Evolutionary conservation across 2,888 invertebrate genomes (phyloP).

Genomic region (Scotopteryx bipunctaria): DNA sequence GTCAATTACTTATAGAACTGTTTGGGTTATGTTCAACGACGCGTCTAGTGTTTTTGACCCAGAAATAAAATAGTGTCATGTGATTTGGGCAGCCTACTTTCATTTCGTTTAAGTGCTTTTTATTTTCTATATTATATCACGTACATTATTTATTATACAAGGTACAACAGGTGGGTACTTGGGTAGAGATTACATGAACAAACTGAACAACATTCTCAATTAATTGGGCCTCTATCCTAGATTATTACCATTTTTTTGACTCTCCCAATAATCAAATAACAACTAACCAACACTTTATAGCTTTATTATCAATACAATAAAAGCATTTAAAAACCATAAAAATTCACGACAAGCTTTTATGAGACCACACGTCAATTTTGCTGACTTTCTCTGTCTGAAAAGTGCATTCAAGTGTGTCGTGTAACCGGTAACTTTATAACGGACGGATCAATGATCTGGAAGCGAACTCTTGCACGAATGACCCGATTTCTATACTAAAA

Average conservation of each 20-base stretch:
- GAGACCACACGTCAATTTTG: slow-evolving; percentile 10
- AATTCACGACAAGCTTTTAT: slow-evolving; percentile 12
- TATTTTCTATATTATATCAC: background rate
- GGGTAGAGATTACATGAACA: too few species aligned
- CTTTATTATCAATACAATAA: too few species aligned
- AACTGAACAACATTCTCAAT: too few species aligned
- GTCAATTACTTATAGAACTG: background rate
- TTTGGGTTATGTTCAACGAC: slow-evolving; percentile 1
- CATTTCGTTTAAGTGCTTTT: too few species aligned
- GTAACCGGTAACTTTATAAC: slow-evolving; percentile 12
- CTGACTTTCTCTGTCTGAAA: slow-evolving; percentile 27
- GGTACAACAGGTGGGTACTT: too few species aligned
- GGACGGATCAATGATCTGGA: slow-evolving; percentile 16
- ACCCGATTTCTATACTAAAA: background rate
- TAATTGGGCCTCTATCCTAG: too few species aligned
- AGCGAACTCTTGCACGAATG: slow-evolving; percentile 5
- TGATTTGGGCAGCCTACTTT: slow-evolving; percentile 2
- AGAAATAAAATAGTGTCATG: slow-evolving; percentile 3
- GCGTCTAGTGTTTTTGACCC: background rate
- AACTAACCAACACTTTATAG: too few species aligned
- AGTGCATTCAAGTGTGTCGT: slow-evolving; percentile 13
- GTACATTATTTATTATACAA: too few species aligned
- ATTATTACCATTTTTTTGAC: too few species aligned
- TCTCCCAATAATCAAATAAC: too few species aligned
- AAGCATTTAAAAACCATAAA: too few species aligned